Evolutionary conservation across 2,113 vertebrate genomes (phyloP), one percentile per base, ranked within the genome.

Genomic region (Laterallus jamaicensis): DNA sequence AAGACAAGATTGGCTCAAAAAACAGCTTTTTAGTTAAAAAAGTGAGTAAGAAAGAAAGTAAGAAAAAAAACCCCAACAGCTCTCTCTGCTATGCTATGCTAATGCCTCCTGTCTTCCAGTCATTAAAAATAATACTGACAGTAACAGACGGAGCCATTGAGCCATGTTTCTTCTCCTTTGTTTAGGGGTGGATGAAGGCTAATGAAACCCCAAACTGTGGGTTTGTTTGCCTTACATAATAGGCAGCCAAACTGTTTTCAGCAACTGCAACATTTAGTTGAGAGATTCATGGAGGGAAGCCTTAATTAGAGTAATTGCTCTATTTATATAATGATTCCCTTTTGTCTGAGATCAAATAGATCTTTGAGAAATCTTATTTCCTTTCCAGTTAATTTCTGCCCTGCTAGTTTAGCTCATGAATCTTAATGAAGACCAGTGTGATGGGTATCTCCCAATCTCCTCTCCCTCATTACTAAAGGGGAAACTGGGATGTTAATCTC

Each of bases 231-330:
- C 95, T 96, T 97, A 90, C 42, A 71, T 96, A 93, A 94, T 74
- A 87, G 84, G 86, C 84, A 4, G 85, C 82, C 87, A 88, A 94
- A 56, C 92, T 77, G 64, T 96, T 95, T 93, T 64, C 56, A 2
- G 92, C 92, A 96, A 95, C 83, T 88, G 55, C 94, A 94, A 84
- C 83, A 58, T 97, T 97, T 80, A 92, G 81, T 77, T 0, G 0
- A 69, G 79, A 90, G 85, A 82, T 87, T 96, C 95, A 74, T 78
- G 62, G 67, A 96, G 94, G 88, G 94, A 97, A 94, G 64, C 63
- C 90, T 94, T 96, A 96, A 96, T 97, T 97, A 97, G 88, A 96
- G 85, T 97, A 97, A 98, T 97, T 97, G 95, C 95, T 96, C 85
- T 95, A 96, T 97, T 97, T 97, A 95, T 97, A 60, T 96, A 97